phyloP scores from a whole-genome alignment of 2,888 invertebrate genomes.

The Apotomis capreana region DNA sequence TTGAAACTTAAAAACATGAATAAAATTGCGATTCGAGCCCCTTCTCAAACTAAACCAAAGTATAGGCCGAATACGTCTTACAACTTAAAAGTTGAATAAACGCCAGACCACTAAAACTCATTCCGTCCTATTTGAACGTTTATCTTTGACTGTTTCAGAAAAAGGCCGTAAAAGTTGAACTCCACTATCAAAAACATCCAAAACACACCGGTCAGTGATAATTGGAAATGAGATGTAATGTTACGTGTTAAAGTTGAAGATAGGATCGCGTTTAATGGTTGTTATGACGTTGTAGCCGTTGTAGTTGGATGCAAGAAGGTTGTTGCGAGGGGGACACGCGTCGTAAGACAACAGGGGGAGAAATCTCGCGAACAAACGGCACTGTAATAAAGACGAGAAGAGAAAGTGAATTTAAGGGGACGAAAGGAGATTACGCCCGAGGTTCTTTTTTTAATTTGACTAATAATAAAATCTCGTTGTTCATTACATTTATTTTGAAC shows the following conservation, averaged over 20 bases:
- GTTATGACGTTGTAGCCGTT: slow-evolving; percentile 69
- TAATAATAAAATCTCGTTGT: slow-evolving; percentile 67
- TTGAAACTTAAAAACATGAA: slow-evolving; percentile 13
- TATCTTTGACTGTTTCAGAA: slow-evolving; percentile 71
- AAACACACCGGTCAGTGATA: slow-evolving; percentile 48
- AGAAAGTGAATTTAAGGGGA: slow-evolving; percentile 86
- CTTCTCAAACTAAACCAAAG: slow-evolving; percentile 54
- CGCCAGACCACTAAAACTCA: slow-evolving; percentile 70
- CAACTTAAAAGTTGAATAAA: slow-evolving; percentile 73
- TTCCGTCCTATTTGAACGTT: slow-evolving; percentile 73
- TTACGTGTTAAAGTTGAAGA: slow-evolving; percentile 66
- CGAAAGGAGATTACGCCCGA: slow-evolving; percentile 79
- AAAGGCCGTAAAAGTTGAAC: slow-evolving; percentile 71
- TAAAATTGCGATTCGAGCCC: slow-evolving; percentile 12
- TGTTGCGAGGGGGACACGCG: slow-evolving; percentile 75
- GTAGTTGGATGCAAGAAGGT: slow-evolving; percentile 63
- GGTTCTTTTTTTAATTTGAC: slow-evolving; percentile 80
- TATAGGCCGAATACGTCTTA: slow-evolving; percentile 62
- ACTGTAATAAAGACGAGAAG: slow-evolving; percentile 85
- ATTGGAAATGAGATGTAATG: slow-evolving; percentile 73
- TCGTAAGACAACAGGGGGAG: slow-evolving; percentile 73
- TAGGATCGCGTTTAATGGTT: slow-evolving; percentile 60
- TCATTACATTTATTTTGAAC: slow-evolving; percentile 50
- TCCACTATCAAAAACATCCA: slow-evolving; percentile 41
- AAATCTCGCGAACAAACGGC: slow-evolving; percentile 84